Conservation (phyloP, 2,888 invertebrate species). For the Acronicta psi region DNA sequence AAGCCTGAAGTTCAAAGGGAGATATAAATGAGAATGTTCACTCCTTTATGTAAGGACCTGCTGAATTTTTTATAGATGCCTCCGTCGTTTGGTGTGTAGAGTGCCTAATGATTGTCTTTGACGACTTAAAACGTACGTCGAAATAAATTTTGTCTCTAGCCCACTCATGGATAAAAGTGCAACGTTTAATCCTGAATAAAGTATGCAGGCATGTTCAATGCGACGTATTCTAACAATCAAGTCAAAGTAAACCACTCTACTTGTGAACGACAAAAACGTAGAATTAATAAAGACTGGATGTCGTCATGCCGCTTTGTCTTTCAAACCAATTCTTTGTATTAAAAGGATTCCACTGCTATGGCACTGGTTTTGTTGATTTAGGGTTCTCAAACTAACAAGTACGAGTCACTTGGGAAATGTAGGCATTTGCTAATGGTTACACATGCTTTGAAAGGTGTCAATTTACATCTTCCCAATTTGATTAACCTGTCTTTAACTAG, state of each 20-base stretch:
- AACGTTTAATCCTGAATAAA: conserved; percentile 34
- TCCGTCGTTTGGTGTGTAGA: conserved; percentile 72
- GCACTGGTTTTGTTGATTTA: conserved; percentile 62
- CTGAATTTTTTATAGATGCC: conserved; percentile 76
- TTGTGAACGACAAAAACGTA: conserved; percentile 42
- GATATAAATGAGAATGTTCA: conserved; percentile 71
- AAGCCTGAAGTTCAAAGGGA: conserved; percentile 77
- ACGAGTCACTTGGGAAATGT: background rate
- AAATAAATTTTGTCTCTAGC: conserved; percentile 62
- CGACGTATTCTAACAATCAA: conserved; percentile 26
- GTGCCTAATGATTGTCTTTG: conserved; percentile 78
- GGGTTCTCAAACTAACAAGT: conserved; percentile 48
- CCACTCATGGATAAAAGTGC: conserved; percentile 52
- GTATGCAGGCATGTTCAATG: conserved; percentile 16
- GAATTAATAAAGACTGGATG: conserved; percentile 70
- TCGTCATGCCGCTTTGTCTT: conserved; percentile 68
- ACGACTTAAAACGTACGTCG: conserved; percentile 70
- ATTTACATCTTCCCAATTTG: background rate
- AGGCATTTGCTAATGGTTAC: background rate
- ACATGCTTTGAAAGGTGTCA: background rate
- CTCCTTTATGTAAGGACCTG: conserved; percentile 67
- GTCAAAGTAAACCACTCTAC: conserved; percentile 19
- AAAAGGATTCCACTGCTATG: conserved; percentile 66
- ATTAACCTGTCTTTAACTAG: background rate
- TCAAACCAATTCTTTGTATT: conserved; percentile 74